These are phyloP conservation scores for Leucania comma DNA, from an alignment of 2,888 invertebrate genomes.

Conservation along the genomic window DNA sequence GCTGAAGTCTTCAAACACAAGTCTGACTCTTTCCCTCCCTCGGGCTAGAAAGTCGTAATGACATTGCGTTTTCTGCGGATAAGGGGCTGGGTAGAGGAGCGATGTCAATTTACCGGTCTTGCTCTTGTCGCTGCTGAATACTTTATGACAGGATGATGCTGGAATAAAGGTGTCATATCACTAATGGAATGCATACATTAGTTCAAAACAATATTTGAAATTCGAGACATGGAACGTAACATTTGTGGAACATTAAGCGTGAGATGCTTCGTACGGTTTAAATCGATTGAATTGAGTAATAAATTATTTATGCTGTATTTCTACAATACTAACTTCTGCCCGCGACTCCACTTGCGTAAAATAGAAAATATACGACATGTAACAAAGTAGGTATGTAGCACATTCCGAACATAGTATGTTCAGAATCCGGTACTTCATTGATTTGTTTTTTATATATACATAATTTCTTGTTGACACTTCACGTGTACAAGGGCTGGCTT, in stretches of 20 bases:
- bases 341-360: no score
- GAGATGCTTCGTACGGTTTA: constrained; percentile 19
- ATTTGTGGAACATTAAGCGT: constrained; percentile 17
- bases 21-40: constrained; percentile 95
- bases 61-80: constrained; percentile 95
- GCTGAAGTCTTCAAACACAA: constrained; percentile 96
- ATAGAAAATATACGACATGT: no score
- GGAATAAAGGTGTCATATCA: constrained; percentile 71
- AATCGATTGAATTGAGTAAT: constrained; percentile 7
- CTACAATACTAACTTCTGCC: no score
- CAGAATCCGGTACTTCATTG: no score
- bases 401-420: no score
- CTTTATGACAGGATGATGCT: constrained; percentile 95
- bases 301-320: constrained; percentile 19
- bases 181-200: constrained; percentile 42
- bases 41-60: constrained; percentile 97
- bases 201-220: constrained; percentile 6
- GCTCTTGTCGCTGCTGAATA: constrained; percentile 94
- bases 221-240: neutral
- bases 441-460: no score
- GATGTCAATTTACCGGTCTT: constrained; percentile 96
- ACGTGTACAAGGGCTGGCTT: no score
- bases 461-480: no score
- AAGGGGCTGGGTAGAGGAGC: constrained; percentile 95
- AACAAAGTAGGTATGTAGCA: no score